Conservation (phyloP, 92 coral and sea anemone genomes). For the Phenganax marumi region DNA sequence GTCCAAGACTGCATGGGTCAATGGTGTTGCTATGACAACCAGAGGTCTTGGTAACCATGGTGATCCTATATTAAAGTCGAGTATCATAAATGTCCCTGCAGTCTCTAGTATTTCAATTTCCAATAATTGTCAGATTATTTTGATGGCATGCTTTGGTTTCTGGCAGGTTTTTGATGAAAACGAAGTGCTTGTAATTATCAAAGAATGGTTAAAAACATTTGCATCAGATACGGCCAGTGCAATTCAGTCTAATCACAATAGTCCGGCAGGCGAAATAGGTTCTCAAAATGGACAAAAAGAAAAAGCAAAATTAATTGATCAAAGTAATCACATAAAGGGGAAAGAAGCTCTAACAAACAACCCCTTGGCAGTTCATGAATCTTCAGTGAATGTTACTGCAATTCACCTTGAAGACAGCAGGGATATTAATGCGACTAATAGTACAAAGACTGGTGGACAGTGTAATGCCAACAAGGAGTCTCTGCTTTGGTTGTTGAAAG, state of each 20-base stretch:
- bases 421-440: background rate
- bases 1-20: constrained; percentile 76
- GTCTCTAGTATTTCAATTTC: constrained; percentile 69
- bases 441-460: background rate
- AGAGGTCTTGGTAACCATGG: constrained; percentile 98
- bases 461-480: background rate
- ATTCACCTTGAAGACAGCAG: background rate
- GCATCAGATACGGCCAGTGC: background rate
- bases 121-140: constrained; percentile 71
- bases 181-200: constrained; percentile 73
- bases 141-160: constrained; percentile 80
- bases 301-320: background rate
- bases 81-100: constrained; percentile 70
- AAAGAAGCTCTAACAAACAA: background rate
- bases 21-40: constrained; percentile 77
- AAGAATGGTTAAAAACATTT: constrained; percentile 70
- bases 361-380: background rate
- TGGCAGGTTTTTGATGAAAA: constrained; percentile 93
- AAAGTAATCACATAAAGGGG: background rate
- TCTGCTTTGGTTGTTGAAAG: background rate
- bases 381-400: background rate
- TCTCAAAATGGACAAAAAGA: background rate
- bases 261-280: background rate
- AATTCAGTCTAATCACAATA: background rate
- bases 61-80: constrained; percentile 74